Evolutionary conservation across 2,888 invertebrate genomes (phyloP).

Genomic region (Cantharis rustica): DNA sequence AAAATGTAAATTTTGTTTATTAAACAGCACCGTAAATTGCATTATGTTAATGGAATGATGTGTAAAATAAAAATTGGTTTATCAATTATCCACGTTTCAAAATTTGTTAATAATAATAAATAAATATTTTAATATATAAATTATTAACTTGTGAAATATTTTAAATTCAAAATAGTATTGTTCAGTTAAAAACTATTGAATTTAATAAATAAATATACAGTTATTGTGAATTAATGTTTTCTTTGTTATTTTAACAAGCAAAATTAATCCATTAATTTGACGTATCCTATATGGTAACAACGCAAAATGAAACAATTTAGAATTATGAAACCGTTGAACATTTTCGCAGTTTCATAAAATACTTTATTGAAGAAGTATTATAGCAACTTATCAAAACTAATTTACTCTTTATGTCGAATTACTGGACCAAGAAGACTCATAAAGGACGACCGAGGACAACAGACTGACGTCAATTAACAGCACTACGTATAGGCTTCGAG

Average conservation of each 20-base stretch:
- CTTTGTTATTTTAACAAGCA: background rate
- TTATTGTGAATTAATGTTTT: background rate
- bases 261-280: background rate
- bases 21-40: too few relatives aligned
- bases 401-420: conserved; percentile 20
- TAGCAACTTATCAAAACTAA: conserved; percentile 5
- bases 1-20: too few relatives aligned
- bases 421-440: conserved; percentile 13
- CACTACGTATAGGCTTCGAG: background rate
- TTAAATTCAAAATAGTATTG: too few relatives aligned
- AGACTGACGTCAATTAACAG: conserved; percentile 10
- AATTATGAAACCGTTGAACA: background rate
- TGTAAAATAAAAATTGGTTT: too few relatives aligned
- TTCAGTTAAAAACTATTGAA: too few relatives aligned
- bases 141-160: too few relatives aligned
- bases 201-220: too few relatives aligned
- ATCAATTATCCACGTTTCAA: too few relatives aligned
- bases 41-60: too few relatives aligned
- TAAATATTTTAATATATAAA: too few relatives aligned
- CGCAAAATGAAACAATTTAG: too few relatives aligned
- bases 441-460: conserved; percentile 14
- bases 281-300: background rate
- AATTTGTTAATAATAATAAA: too few relatives aligned
- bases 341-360: background rate
- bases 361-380: background rate